Evolutionary conservation across 1,140 invertebrate species (phyloP).

Genomic region (Wiebesia pumilae): DNA sequence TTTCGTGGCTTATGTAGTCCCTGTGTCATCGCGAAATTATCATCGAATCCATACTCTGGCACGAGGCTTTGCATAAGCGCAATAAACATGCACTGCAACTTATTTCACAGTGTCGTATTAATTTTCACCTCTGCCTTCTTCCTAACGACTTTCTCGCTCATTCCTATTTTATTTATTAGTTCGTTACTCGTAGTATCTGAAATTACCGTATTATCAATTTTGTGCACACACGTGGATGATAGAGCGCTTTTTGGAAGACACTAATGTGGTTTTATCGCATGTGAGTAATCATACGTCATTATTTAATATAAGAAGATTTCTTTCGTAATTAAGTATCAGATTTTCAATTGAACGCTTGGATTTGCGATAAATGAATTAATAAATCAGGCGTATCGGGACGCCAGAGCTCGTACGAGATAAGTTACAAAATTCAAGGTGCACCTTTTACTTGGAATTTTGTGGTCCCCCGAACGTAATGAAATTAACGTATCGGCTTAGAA

Average conservation of each 20-base stretch:
- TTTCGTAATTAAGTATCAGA: neutral
- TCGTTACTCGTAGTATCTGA: neutral
- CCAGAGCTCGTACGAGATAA: neutral
- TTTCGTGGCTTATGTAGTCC: neutral
- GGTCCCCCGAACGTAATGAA: neutral
- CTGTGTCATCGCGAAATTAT: neutral
- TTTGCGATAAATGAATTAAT: neutral
- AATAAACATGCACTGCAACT: no score
- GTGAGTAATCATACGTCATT: constrained; percentile 6
- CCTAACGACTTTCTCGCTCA: neutral
- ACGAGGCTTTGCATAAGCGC: no score
- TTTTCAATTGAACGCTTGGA: neutral
- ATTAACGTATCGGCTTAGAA: no score
- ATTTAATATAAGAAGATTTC: neutral
- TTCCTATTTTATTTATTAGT: neutral
- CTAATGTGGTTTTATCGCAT: neutral
- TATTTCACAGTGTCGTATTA: no score
- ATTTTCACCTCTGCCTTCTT: no score
- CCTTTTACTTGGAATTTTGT: neutral
- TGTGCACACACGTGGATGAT: neutral
- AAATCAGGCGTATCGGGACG: neutral
- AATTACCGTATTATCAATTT: neutral
- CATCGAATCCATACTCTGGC: no score
- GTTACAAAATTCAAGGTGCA: neutral
- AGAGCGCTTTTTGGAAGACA: neutral